Conservation (phyloP, 2,888 invertebrate genomes). For the Synanthedon tipuliformis region DNA sequence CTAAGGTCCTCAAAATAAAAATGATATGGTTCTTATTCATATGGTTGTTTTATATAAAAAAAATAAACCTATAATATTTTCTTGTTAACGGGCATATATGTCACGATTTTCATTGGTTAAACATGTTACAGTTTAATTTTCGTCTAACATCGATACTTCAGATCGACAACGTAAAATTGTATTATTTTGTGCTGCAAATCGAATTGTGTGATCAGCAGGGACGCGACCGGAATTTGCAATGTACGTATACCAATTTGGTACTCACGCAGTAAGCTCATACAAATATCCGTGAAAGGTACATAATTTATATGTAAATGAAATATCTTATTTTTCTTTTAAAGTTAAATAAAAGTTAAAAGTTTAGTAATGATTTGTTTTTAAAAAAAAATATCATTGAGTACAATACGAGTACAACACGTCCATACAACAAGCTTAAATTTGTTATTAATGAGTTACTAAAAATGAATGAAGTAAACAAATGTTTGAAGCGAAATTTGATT, state of each 20-base stretch:
- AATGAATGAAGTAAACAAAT: slow-evolving; percentile 9
- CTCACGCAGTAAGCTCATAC: no score
- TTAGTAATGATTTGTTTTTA: no score
- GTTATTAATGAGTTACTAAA: no score
- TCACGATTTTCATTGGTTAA: slow-evolving; percentile 2
- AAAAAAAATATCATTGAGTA: no score
- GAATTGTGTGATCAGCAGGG: slow-evolving; percentile 35
- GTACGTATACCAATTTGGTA: slow-evolving; percentile 1
- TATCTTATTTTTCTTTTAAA: neutral
- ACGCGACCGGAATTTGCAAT: slow-evolving; percentile 24
- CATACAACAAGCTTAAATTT: no score
- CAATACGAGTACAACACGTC: no score
- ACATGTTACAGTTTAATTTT: slow-evolving; percentile 43
- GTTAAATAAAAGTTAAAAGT: no score
- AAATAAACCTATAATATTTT: neutral
- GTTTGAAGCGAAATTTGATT: slow-evolving; percentile 5
- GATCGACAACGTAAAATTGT: slow-evolving; percentile 39
- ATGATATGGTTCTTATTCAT: no score
- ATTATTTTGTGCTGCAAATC: slow-evolving; percentile 49
- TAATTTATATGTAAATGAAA: slow-evolving; percentile 4
- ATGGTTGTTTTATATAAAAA: neutral
- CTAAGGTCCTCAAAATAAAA: no score
- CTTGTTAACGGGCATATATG: no score
- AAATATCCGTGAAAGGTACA: neutral
- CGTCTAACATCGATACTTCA: slow-evolving; percentile 38